A percentile compares a stretch with the other conserved stretches of the same genome.
Evolutionary conservation across 1,140 invertebrate genomes (phyloP).

Genomic region (Pseudomyrmex cubaensis): DNA sequence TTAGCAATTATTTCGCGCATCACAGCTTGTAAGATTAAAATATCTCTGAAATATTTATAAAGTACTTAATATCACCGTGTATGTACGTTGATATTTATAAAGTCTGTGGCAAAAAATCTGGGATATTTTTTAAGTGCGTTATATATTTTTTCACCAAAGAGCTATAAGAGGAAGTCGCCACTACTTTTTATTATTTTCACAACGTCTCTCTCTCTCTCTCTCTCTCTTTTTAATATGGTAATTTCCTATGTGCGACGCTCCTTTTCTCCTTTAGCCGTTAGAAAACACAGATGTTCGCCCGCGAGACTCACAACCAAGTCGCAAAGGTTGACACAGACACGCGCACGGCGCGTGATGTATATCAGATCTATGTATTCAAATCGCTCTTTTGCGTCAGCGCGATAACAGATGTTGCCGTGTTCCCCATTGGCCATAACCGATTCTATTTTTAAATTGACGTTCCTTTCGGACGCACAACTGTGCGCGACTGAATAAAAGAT

Average conservation of each 20-base stretch:
- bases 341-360: not conserved
- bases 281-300: slow-evolving; percentile 34
- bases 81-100: not conserved
- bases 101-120: not conserved
- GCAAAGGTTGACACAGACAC: slow-evolving; percentile 2
- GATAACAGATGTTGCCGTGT: slow-evolving; percentile 15
- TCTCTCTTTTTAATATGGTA: not conserved
- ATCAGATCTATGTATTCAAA: slow-evolving; percentile 45
- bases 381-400: slow-evolving; percentile 32
- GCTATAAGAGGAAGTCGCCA: not conserved
- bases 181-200: not conserved
- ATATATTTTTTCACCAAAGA: not conserved
- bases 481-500: slow-evolving; percentile 26
- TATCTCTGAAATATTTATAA: slow-evolving; percentile 24
- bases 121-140: slow-evolving; percentile 20
- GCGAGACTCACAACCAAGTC: slow-evolving; percentile 6
- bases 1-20: slow-evolving; percentile 9
- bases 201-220: too few relatives aligned
- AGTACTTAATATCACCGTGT: not conserved
- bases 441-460: slow-evolving; percentile 44
- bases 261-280: not conserved
- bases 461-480: slow-evolving; percentile 20
- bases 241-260: not conserved
- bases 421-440: slow-evolving; percentile 24
- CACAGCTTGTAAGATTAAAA: not conserved